Percentiles rank a stretch among this genome's conserved stretches.
phyloP scores from a whole-genome alignment of 2,797 vertebrate genomes.

The Eremophila alpestris region DNA sequence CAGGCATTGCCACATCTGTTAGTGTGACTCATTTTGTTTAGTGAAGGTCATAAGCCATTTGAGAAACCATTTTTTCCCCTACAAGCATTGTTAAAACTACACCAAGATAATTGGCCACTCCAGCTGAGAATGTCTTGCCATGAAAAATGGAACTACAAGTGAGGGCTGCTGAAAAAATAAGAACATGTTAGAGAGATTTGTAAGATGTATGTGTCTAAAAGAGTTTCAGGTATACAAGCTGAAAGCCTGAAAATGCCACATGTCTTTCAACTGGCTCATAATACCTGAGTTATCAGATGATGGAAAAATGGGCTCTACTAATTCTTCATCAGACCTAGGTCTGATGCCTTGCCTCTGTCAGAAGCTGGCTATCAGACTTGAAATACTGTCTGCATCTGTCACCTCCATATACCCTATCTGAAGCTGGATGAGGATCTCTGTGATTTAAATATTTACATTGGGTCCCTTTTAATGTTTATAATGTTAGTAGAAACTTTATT shows the following conservation, averaged over 20 bases:
- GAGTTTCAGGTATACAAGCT: neutral
- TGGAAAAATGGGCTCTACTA: neutral
- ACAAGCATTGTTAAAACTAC: neutral
- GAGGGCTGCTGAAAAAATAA: neutral
- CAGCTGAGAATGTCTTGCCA: neutral
- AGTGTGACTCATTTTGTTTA: constrained; percentile 26
- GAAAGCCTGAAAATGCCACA: neutral
- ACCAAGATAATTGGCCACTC: neutral
- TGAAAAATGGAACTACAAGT: neutral
- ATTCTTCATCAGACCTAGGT: neutral
- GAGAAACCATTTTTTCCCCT: neutral
- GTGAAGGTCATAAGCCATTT: neutral
- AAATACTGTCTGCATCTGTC: neutral
- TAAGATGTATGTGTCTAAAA: neutral
- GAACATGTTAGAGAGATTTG: neutral
- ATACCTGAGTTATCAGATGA: neutral
- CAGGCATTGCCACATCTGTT: neutral
- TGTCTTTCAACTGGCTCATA: neutral
- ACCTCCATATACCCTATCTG: neutral
- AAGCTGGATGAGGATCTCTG: neutral
- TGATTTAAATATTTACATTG: constrained; percentile 52
- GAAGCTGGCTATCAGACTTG: neutral
- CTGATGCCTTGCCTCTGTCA: neutral
- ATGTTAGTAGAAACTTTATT: neutral
- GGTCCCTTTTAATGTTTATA: neutral